Evolutionary conservation across 2,888 invertebrate genomes (phyloP).

Genomic region (Synergus japonicus): DNA sequence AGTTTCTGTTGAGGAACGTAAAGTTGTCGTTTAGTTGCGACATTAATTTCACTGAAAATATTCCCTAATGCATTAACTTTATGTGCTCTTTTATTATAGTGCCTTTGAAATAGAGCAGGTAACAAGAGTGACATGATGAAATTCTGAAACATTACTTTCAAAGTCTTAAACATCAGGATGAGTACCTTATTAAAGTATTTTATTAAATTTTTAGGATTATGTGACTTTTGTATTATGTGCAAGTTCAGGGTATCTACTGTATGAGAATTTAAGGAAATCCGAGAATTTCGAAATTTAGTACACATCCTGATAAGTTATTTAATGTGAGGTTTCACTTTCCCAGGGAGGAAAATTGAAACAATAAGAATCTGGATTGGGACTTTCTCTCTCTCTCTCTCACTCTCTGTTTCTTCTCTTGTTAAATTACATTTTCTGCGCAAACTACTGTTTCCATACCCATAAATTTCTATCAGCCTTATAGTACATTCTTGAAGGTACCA

Average conservation of each 20-base stretch:
- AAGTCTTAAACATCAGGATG: neutral
- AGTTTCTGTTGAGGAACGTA: neutral
- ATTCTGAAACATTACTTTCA: neutral
- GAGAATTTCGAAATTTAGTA: no score
- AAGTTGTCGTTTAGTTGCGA: neutral
- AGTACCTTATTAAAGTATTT: no score
- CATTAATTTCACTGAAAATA: constrained; percentile 2
- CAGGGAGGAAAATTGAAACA: neutral
- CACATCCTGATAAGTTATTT: no score
- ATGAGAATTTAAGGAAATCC: no score
- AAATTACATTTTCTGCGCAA: neutral
- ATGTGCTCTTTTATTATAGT: neutral
- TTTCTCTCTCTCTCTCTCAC: neutral
- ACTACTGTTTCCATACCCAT: neutral
- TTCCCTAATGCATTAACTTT: constrained; percentile 10
- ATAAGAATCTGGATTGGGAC: neutral
- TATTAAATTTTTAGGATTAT: no score
- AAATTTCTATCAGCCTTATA: neutral
- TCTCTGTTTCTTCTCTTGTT: neutral
- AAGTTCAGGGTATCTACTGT: no score
- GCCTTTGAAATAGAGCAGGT: neutral
- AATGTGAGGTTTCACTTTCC: neutral
- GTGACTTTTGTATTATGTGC: no score
- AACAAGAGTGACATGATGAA: neutral
- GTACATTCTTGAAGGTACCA: neutral